A percentile compares a stretch with the other conserved stretches of the same genome.
phyloP scores from a whole-genome alignment of 2,888 invertebrate species.

The Arrhopalites spinosus region DNA sequence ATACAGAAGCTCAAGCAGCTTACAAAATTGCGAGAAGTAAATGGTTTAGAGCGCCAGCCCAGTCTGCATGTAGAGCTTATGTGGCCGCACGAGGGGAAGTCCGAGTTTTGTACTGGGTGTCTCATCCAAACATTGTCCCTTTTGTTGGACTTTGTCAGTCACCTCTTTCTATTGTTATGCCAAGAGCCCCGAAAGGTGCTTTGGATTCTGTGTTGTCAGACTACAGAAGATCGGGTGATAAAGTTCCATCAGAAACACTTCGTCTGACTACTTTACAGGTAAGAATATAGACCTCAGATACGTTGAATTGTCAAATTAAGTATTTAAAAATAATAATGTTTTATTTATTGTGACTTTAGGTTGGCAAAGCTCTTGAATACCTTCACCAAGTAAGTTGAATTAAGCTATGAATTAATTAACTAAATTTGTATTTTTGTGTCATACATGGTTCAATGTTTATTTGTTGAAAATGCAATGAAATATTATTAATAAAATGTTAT shows the following conservation, averaged over 20 bases:
- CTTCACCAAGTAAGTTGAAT: constrained; percentile 75
- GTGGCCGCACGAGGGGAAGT: constrained; percentile 94
- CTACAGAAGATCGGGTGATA: constrained; percentile 82
- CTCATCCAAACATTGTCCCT: constrained; percentile 77
- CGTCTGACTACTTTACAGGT: constrained; percentile 85
- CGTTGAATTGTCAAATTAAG: too few species aligned
- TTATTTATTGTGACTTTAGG: constrained; percentile 60
- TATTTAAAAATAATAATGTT: constrained; percentile 1
- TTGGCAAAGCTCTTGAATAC: constrained; percentile 92
- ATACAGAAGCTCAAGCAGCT: constrained; percentile 68
- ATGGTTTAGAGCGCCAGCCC: constrained; percentile 90
- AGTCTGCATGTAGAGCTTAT: constrained; percentile 94
- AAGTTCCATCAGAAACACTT: constrained; percentile 76
- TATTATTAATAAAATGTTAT: too few species aligned
- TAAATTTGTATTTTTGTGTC: too few species aligned
- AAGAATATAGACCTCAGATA: constrained; percentile 22
- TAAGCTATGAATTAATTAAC: too few species aligned
- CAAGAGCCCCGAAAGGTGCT: constrained; percentile 90
- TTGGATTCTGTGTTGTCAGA: constrained; percentile 81
- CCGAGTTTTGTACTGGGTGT: constrained; percentile 59
- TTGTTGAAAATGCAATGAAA: too few species aligned
- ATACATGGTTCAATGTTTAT: too few species aligned
- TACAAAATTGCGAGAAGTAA: constrained; percentile 77
- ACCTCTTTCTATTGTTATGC: constrained; percentile 86
- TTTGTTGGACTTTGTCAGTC: constrained; percentile 86